These are phyloP conservation scores for Craseonycteris thonglongyai DNA, from an alignment of 2,113 vertebrate genomes.

Conservation along the genomic window DNA sequence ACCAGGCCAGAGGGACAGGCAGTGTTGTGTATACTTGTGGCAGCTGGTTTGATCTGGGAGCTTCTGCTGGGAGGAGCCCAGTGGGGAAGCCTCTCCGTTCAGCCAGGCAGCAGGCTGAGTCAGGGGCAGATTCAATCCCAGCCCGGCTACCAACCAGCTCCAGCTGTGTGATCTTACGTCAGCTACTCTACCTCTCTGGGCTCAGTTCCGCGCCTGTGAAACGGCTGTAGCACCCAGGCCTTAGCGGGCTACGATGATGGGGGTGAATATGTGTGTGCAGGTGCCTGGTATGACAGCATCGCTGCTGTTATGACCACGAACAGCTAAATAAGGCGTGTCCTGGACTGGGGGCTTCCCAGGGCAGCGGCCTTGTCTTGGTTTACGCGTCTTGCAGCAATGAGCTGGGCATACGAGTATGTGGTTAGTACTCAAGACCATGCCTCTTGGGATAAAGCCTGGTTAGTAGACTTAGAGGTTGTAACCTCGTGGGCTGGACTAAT, in stretches of 20 bases:
- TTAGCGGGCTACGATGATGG: background rate
- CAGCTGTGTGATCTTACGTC: background rate
- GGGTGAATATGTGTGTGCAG: rapidly evolving
- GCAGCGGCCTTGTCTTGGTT: background rate
- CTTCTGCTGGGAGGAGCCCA: background rate
- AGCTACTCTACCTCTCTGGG: background rate
- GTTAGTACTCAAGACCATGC: background rate
- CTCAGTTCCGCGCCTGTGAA: background rate
- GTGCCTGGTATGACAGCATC: rapidly evolving
- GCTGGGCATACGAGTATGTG: rapidly evolving
- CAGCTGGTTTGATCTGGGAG: background rate
- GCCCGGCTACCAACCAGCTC: background rate
- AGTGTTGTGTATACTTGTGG: background rate
- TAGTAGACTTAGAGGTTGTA: background rate
- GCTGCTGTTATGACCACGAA: no score
- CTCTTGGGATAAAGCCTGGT: background rate
- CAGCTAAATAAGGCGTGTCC: background rate
- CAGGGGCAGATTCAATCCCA: background rate
- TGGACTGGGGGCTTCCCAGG: background rate
- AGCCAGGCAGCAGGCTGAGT: background rate
- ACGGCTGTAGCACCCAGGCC: background rate
- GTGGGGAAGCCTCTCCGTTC: no score
- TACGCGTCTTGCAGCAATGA: background rate
- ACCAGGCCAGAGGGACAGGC: background rate
- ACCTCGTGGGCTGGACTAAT: rapidly evolving